Percentiles rank a stretch among this genome's conserved stretches.
phyloP scores from a whole-genome alignment of 2,113 vertebrate species.

The Dipodomys stephensi region DNA sequence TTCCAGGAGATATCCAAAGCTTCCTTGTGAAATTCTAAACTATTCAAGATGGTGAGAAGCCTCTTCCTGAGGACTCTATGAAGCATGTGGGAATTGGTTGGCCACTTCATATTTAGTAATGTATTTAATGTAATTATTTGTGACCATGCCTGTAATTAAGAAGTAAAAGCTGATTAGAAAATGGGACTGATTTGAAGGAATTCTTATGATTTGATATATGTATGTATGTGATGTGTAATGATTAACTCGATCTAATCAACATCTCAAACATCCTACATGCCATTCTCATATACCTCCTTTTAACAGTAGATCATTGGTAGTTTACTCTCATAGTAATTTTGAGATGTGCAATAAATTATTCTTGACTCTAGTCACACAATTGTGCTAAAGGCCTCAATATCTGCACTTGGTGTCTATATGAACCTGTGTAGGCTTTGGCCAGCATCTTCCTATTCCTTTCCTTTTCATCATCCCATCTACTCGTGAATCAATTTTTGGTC shows the following conservation, averaged over 20 bases:
- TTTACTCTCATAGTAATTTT: not conserved
- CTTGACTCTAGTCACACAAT: not conserved
- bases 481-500: not conserved
- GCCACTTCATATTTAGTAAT: conserved; percentile 31
- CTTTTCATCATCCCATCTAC: not conserved
- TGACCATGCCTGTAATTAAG: conserved; percentile 51
- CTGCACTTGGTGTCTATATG: not conserved
- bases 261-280: not conserved
- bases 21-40: not conserved
- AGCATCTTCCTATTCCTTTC: not conserved
- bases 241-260: not conserved
- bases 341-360: not conserved
- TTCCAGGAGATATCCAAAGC: not conserved
- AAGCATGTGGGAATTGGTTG: not conserved
- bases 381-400: not conserved
- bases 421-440: not conserved
- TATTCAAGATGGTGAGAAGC: not conserved
- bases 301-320: not conserved
- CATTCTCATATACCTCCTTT: not conserved
- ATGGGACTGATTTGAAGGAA: conserved; percentile 9
- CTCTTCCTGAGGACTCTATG: not conserved
- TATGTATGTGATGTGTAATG: not conserved
- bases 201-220: not conserved
- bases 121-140: not conserved
- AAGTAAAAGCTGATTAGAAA: conserved; percentile 46